Evolutionary conservation across 2,888 invertebrate species (phyloP), one percentile per base, ranked within the genome.

Genomic region (Drosophila silvestris): DNA sequence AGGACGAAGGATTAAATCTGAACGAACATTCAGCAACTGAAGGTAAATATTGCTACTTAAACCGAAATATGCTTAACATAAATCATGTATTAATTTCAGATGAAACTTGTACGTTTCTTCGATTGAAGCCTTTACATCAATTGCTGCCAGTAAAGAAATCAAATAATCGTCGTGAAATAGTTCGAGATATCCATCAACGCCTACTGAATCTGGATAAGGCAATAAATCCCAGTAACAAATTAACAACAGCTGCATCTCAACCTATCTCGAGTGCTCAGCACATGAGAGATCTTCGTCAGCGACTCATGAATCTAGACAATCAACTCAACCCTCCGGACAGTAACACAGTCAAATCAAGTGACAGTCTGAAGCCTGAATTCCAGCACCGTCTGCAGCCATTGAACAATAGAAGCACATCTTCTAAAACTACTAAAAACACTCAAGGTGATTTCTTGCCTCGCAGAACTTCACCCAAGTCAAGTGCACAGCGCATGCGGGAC

Each of bases 271-370:
- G 12, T 39, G 26, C 62, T 7, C 33, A 74, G 12, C 75, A 37
- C 1, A 76, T 74, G 76, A 59, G 51, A 0, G 56, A 74, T 6
- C 50, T 74, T 14, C 76, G 76, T 1, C 62, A 63, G 44, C 74
- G 70, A 35, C 63, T 74, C 0, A 69, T 70, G 39, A 74, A 74
- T 5, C 35, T 74, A 14, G 74, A 63, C 2, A 26, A 37, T 10
- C 28, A 19, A 7, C n/a, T 5, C 10, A 44, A n/a, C 1, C 44
- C 44, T 2, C 44, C 12, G 12, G 32, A 14, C 1, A 28, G 6
- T 10, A 58, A 26, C 0, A 33, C 51, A 12, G 14, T 5, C 32
- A 51, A 32, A 22, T 53, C 57, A 32, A 33, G 26, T 37, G 33
- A 3, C n/a, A 4, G 10, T 0, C 22, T 22, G 41, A 1, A 12